Evolutionary conservation across 2,888 invertebrate species (phyloP), one percentile per base, ranked within the genome.

Genomic region (Steromphala cineraria): DNA sequence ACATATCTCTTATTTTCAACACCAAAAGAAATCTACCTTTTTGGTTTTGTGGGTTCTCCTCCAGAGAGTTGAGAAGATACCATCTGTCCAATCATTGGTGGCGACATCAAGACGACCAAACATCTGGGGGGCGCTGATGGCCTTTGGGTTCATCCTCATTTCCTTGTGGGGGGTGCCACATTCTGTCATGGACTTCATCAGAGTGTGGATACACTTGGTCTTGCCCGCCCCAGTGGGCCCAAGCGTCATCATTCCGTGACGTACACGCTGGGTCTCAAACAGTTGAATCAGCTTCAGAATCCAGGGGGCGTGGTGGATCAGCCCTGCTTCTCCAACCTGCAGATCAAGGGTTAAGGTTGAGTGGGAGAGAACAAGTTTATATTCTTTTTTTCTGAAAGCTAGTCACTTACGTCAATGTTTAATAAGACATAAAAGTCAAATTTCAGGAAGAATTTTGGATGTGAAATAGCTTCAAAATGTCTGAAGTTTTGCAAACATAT

Each of bases 31-130:
- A 53, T 28, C n/a, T 67, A 92, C 93, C 91, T 96, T 96, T 93
- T 97, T 98, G 0, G 97, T 94, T 94, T 98, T 98, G 17, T 98
- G 95, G 0, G 98, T 98, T 94, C 98, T 98, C 75, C 99, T 95
- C 99, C 99, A 99, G 0, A 99, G 94, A 0, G 98, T 98, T 0
- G 98, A 98, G 94, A 99, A 99, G 89, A 99, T 98, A 4, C 99
- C 99, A 93, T 99, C 99, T 0, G 98, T 99, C 99, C 99, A 99
- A 91, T 99, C 99, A 92, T 99, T 99, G 0, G 99, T 99, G 0
- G 98, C 98, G 0, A 99, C 98, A 92, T 99, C 99, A 31, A 99
- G 94, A 52, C 98, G 95, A 0, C 99, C 99, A 92, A 99, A 99
- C 99, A 99, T 99, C 95, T 99, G 99, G 0, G 98, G 96, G 0